Evolutionary conservation across 2,113 vertebrate genomes (phyloP).

Genomic region (Zosterops borbonicus): DNA sequence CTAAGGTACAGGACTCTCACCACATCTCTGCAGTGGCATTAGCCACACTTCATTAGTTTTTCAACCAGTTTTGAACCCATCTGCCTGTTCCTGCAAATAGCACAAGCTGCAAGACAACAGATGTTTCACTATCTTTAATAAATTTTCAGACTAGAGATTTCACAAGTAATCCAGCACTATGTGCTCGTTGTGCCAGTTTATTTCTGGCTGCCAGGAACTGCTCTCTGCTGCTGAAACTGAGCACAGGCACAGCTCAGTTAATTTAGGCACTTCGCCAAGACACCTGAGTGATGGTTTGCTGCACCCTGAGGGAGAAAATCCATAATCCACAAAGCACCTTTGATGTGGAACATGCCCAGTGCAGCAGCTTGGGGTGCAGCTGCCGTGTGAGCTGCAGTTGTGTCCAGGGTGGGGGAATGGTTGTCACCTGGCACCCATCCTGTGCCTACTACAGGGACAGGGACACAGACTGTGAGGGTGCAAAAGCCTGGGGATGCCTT

Average conservation of each 20-base stretch:
- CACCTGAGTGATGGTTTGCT: fast-evolving
- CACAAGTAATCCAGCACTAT: neutral
- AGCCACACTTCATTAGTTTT: neutral
- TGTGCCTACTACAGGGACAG: neutral
- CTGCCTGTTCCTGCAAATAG: neutral
- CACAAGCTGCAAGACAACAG: neutral
- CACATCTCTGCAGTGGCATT: neutral
- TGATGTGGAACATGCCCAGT: neutral
- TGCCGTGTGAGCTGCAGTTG: neutral
- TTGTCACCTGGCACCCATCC: neutral
- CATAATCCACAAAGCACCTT: neutral
- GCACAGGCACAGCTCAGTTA: neutral
- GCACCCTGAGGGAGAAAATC: neutral
- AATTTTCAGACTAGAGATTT: neutral
- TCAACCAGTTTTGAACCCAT: neutral
- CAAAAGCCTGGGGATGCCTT: neutral
- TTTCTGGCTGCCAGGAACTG: neutral
- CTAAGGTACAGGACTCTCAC: neutral
- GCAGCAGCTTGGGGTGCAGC: neutral
- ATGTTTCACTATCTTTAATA: neutral
- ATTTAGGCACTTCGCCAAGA: too few relatives aligned
- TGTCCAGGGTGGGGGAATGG: neutral
- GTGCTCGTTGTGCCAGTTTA: neutral
- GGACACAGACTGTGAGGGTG: neutral
- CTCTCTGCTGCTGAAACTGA: neutral